Evolutionary conservation across 2,888 invertebrate species (phyloP), one percentile per base, ranked within the genome.

Genomic region (Drosophila heteroneura): DNA sequence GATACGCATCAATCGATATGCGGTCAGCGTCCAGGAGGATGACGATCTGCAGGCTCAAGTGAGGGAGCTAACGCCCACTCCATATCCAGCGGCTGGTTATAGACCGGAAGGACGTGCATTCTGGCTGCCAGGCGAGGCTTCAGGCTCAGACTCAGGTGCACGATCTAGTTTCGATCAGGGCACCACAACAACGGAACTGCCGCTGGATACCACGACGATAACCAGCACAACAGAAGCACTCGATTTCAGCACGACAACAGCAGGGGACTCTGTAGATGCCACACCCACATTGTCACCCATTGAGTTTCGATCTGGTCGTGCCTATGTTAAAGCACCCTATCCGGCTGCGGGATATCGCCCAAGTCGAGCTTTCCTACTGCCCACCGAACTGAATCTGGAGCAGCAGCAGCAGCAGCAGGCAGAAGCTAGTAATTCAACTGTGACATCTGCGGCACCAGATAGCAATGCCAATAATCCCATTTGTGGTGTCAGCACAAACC

Each of bases 401-500:
- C 41, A 39, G 33, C 37, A 12, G 67, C 73, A 56, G 26, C 62
- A 56, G 22, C 62, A n/a, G 12, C 59, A 53, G 19, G 32, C 19
- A 10, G 74, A 53, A 14, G 62, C 57, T 16, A 49, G 22, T 26
- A 82, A 74, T 30, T 33, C 44, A 19, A 65, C 71, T 12, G 22
- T 49, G 16, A 5, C 22, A 19, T 16, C 51, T 10, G 16, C 44
- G 39, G 52, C 44, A 9, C 32, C 44, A 2, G 74, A 76, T 3
- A 66, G 60, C 35, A 92, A 92, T 52, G 81, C 84, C 22, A 82
- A 89, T 35, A 83, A 92, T 83, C 92, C 92, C 0, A 76, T 81
- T 6, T 92, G 92, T 30, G 92, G 92, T 7, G 86, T 88, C 6
- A 92, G 91, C 70, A 91, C 88, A 5, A 80, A 92, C 72, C 92